Evolutionary conservation across 2,797 vertebrate species (phyloP), one percentile per base, ranked within the genome.

Genomic region (Nasua narica): DNA sequence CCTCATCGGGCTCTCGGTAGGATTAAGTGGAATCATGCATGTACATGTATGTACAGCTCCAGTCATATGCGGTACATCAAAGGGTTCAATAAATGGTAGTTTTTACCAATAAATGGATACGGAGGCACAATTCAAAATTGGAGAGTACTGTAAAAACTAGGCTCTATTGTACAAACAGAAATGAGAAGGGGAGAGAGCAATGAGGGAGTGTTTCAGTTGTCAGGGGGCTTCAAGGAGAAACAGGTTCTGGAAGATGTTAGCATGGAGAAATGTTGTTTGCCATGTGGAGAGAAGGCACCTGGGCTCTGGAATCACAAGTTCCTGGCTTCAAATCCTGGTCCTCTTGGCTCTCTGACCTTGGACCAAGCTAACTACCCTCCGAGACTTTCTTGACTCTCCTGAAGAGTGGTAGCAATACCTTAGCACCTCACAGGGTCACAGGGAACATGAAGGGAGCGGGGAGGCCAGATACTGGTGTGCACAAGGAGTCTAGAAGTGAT

Each of bases 101-200:
- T 46, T 46, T 48, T 76, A 62, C 60, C 48, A 46, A 16, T 67
- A 40, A n/a, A 19, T 50, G 16, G 43, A 58, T 7, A 50, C 18
- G 29, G 23, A 84, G 29, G 23, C 32, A 90, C 50, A 87, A 56
- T 72, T 91, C 87, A 78, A 58, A 76, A 82, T n/a, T 5, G 60
- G 16, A 48, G 12, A n/a, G 48, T 1, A 7, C 35, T 14, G 7
- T 14, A 62, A 58, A 69, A 93, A 10, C 25, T 5, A 48, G 35
- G 27, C 50, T 84, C 9, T 6, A 1, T 14, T 1, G 0, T 10
- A 19, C 6, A 54, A 27, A 74, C 5, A 40, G 23, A 83, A 67
- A 21, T 43, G 52, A 29, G 13, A 65, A 67, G 43, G 54, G 15
- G 4, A 3, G 14, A 58, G 32, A 82, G 40, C 19, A 10, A 62